phyloP scores from a whole-genome alignment of 1,140 invertebrate species.

The Caerostris extrusa region DNA sequence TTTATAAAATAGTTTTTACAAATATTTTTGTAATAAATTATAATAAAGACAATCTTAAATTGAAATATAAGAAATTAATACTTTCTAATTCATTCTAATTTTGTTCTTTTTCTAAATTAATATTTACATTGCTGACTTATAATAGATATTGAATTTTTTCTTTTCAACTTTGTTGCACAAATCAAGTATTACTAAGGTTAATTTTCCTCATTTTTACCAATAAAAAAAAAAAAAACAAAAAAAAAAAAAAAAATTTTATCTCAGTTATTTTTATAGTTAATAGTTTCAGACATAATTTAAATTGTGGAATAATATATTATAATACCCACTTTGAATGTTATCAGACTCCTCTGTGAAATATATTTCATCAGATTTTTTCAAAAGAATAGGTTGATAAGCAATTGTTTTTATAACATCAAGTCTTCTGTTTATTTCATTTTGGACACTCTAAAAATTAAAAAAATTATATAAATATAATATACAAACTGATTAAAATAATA shows the following conservation, averaged over 20 bases:
- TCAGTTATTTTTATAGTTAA: not conserved
- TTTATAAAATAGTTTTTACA: too few species aligned
- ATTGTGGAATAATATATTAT: not conserved
- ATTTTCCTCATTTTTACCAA: too few species aligned
- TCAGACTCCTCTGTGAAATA: constrained; percentile 77
- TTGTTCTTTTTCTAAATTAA: too few species aligned
- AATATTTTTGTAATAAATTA: too few species aligned
- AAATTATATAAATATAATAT: not conserved
- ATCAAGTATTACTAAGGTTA: too few species aligned
- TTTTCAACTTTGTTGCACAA: too few species aligned
- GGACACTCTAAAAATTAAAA: constrained; percentile 84
- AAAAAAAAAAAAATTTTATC: not conserved
- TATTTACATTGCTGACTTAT: too few species aligned
- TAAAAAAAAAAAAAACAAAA: not conserved
- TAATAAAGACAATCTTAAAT: too few species aligned
- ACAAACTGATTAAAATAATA: not conserved
- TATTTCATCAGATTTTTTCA: constrained; percentile 67
- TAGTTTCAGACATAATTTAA: too few species aligned
- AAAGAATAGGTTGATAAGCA: constrained; percentile 88
- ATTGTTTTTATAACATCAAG: constrained; percentile 92
- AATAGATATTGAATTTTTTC: too few species aligned
- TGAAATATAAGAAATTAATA: too few species aligned
- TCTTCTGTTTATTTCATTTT: constrained; percentile 91
- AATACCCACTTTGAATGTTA: constrained; percentile 35
- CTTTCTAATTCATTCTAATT: too few species aligned